Percentiles rank a stretch among this genome's conserved stretches.
These are phyloP conservation scores for Pteruthius melanotis DNA, from an alignment of 2,113 vertebrate genomes.

Conservation along the genomic window DNA sequence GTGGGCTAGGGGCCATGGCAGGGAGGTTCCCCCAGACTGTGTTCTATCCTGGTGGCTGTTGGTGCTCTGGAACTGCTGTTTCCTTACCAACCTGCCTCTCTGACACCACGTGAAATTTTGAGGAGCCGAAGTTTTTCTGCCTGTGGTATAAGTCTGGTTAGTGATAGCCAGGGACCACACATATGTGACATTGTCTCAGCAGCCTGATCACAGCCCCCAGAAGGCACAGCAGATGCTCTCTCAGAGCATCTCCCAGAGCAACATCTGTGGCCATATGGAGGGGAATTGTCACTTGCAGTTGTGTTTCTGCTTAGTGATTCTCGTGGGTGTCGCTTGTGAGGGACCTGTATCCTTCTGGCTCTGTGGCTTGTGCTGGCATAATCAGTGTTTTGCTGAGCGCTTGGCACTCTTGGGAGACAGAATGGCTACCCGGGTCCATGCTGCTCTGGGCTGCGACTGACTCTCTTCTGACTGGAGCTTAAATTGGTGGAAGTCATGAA, in stretches of 20 bases:
- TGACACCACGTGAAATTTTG: fast-evolving
- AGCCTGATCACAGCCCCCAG: background rate
- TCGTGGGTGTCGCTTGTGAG: fast-evolving
- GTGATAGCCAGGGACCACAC: fast-evolving
- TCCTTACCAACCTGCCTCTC: background rate
- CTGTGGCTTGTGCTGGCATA: background rate
- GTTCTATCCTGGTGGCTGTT: fast-evolving
- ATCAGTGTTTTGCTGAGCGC: fast-evolving
- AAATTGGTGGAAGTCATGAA: background rate
- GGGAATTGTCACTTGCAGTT: background rate
- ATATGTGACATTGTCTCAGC: fast-evolving
- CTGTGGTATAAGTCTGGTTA: fast-evolving
- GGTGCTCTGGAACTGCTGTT: fast-evolving
- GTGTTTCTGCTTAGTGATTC: background rate
- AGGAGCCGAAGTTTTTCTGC: background rate
- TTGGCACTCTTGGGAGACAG: background rate
- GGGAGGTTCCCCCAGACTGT: background rate
- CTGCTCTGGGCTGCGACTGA: background rate
- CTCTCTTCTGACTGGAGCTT: background rate
- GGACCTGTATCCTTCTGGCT: background rate
- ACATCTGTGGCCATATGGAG: fast-evolving
- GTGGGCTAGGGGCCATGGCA: fast-evolving
- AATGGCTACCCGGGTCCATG: fast-evolving
- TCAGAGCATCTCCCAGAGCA: fast-evolving
- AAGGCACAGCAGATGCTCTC: background rate